Evolutionary conservation across 2,888 invertebrate genomes (phyloP).

Genomic region (Oxycera nigricornis): DNA sequence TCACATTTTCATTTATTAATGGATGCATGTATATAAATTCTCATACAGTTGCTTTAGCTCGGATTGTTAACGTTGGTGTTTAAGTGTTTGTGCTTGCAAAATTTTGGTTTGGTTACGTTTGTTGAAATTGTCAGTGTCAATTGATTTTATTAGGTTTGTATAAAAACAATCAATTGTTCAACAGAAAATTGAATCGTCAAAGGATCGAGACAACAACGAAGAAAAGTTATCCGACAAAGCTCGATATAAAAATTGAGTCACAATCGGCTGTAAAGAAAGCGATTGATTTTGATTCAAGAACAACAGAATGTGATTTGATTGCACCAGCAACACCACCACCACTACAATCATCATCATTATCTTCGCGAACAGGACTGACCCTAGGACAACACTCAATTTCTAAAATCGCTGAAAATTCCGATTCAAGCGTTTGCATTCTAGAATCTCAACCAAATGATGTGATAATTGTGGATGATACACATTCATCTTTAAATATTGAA

Average conservation of each 20-base stretch:
- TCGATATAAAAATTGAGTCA: conserved; percentile 13
- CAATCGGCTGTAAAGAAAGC: conserved; percentile 21
- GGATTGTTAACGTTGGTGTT: too few species aligned
- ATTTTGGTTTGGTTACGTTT: too few species aligned
- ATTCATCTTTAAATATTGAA: conserved; percentile 10
- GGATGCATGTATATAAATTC: too few species aligned
- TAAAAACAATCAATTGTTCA: too few species aligned
- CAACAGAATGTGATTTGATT: not conserved
- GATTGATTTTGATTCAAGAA: conserved; percentile 16
- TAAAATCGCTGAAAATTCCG: not conserved
- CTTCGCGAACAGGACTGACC: too few species aligned
- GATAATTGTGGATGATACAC: conserved; percentile 37
- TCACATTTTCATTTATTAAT: too few species aligned
- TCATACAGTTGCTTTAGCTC: too few species aligned
- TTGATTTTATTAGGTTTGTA: too few species aligned
- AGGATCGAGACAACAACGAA: not conserved
- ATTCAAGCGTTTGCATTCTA: conserved; percentile 37
- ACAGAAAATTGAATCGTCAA: conserved; percentile 16
- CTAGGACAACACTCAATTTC: too few species aligned
- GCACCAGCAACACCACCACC: not conserved
- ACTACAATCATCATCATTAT: not conserved
- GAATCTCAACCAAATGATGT: conserved; percentile 42
- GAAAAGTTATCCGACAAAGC: not conserved
- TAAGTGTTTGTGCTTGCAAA: too few species aligned
- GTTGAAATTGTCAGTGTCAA: too few species aligned